Evolutionary conservation across 2,888 invertebrate species (phyloP), one percentile per base, ranked within the genome.

Genomic region (Physocephala rufipes): DNA sequence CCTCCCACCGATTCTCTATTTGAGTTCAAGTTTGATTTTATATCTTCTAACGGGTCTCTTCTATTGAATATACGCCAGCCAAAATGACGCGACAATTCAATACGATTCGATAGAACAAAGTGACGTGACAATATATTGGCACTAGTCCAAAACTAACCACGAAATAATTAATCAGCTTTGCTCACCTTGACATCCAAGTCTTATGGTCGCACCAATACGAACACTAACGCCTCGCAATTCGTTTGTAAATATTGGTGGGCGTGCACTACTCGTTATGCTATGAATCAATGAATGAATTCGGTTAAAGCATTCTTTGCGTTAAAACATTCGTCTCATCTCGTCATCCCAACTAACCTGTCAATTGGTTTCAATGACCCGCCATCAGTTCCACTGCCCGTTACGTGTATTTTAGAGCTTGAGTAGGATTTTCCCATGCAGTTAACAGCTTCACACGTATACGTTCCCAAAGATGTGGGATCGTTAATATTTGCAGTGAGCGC

Each of bases 381-480:
- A 74, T 90, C 88, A 79, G 91, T 91, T 70, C 90, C 90, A 74
- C 90, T 90, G 19, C 93, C 93, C 66, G 92, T 90, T 13, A 95
- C 93, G 81, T 94, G 94, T 15, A 95, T 93, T 85, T 91, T 92
- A 4, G 95, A 95, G 43, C 93, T 93, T 69, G 95, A 95, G 81
- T 92, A 91, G 1, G 93, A 90, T 74, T 91, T 90, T 28, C 95
- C 95, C 93, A 95, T 94, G 83, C 95, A 95, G 86, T 95, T 95
- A 67, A 91, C 89, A 0, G 95, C 95, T 83, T 95, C 94, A 79
- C 95, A 95, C 0, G 93, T 93, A 84, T 95, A 95, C 0, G 93
- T 93, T 30, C 95, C 95, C 71, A 95, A 87, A 0, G 95, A 94
- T 0, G 94, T 94, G 2, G 94, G 93, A 82, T 95, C 95, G 72